Evolutionary conservation across 2,797 vertebrate species (phyloP), one percentile per base, ranked within the genome.

Genomic region (Pangasius larnaudii): DNA sequence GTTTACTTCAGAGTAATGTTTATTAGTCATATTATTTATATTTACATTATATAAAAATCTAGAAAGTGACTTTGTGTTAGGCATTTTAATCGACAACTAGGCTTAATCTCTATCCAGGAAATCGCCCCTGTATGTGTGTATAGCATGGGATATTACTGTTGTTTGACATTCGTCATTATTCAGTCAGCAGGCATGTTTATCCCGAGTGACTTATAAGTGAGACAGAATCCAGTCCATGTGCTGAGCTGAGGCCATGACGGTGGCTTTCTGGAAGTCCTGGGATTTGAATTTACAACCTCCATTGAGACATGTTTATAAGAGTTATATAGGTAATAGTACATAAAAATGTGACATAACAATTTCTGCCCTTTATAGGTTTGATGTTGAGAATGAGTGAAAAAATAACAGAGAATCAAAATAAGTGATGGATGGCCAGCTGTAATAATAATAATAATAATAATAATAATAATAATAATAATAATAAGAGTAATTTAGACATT

Each of bases 381-480:
- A 71, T 19, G 18, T 22, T 22, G 69, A 71, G 33, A 69, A 69
- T 69, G 30, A 71, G 33, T 36, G 33, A 39, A 63, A n/a, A 14
- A n/a, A 14, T 30, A 11, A 72, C 1, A 72, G 19, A 71, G 67
- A 18, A 46, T 72, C 67, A 71, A 19, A 22, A 71, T 71, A 71
- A 19, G 67, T 63, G 63, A 67, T 30, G 63, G 4, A 67, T 67
- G 13, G 63, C 30, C 22, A 39, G 36, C 10, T 22, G 4, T 49
- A 8, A 30, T 51, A 51, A 11, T 46, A 14, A 51, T 51, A 53
- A 77, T 49, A 53, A 18, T 53, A 49, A 74, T 24, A 72, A 72
- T 39, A 72, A 72, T 71, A 71, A 71, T 33, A 33, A 67, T 39
- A 71, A 74, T 24, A 72, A 72, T 39, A 72, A 72, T 71, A 71